Conservation (phyloP, 2,113 vertebrate species). For the Ovis canadensis region DNA sequence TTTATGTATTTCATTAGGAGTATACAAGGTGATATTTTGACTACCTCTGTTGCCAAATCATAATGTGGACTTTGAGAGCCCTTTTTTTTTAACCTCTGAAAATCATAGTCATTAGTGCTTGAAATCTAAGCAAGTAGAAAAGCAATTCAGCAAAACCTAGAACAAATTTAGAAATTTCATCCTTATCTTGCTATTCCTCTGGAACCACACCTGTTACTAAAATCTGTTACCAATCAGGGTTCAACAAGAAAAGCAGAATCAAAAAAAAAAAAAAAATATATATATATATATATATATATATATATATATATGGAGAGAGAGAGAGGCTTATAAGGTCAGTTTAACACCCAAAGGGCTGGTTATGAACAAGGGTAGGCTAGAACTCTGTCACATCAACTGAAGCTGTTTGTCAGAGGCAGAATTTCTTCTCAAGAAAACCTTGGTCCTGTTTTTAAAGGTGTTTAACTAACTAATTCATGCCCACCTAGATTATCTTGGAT, state of each 20-base stretch:
- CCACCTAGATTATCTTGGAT: not conserved
- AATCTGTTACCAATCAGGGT: not conserved
- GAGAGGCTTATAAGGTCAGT: not conserved
- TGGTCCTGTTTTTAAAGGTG: not conserved
- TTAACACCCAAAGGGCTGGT: not conserved
- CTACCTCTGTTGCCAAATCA: not conserved
- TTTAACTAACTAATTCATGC: not conserved
- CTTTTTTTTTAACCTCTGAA: not conserved
- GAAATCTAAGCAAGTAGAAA: not conserved
- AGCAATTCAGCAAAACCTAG: not conserved
- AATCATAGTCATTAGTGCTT: not conserved
- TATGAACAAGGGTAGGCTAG: not conserved
- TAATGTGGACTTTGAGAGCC: not conserved
- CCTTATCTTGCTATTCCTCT: not conserved
- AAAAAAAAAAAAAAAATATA: not conserved
- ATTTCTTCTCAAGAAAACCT: not conserved
- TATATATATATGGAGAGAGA: not conserved
- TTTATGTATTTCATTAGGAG: not conserved
- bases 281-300: not conserved
- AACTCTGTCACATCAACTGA: not conserved
- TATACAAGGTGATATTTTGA: not conserved
- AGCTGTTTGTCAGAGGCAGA: not conserved
- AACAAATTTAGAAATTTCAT: not conserved
- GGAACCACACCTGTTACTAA: not conserved
- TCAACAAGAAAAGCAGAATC: not conserved